Evolutionary conservation across 2,888 invertebrate genomes (phyloP).

Genomic region (Drosophila diplacantha): DNA sequence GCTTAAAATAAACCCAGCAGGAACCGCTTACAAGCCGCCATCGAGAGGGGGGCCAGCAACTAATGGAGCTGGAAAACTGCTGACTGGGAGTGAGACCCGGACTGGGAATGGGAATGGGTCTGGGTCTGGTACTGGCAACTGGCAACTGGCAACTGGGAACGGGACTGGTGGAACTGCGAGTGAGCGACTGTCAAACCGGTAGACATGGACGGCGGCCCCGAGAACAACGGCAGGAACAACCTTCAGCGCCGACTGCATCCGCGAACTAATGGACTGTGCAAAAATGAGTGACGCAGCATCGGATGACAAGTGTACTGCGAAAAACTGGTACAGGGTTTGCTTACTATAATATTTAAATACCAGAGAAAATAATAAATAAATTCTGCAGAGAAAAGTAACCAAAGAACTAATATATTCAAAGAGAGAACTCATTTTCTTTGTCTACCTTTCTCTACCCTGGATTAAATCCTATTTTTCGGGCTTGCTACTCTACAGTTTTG

Average conservation of each 20-base stretch:
- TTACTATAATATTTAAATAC: neutral
- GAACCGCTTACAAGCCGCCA: slow-evolving; percentile 11
- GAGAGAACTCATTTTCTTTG: neutral
- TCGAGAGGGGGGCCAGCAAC: slow-evolving; percentile 36
- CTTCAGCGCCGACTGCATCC: slow-evolving; percentile 66
- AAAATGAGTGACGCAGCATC: slow-evolving; percentile 70
- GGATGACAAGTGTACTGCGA: slow-evolving; percentile 10
- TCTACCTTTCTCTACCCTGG: neutral
- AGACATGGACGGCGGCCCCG: slow-evolving; percentile 37
- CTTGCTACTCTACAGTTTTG: neutral
- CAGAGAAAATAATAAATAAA: neutral
- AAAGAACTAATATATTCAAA: too few relatives aligned
- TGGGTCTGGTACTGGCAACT: slow-evolving; percentile 14
- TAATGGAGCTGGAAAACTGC: slow-evolving; percentile 52
- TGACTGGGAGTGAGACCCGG: slow-evolving; percentile 24
- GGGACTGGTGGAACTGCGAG: slow-evolving; percentile 34
- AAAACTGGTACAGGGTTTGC: neutral
- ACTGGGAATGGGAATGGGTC: slow-evolving; percentile 13
- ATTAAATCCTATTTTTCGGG: neutral
- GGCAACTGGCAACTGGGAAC: slow-evolving; percentile 23
- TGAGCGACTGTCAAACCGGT: slow-evolving; percentile 68
- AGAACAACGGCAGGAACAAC: slow-evolving; percentile 47
- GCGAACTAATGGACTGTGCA: slow-evolving; percentile 71
- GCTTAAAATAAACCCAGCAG: slow-evolving; percentile 43
- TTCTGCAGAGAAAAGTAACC: neutral